Evolutionary conservation across 2,797 vertebrate genomes (phyloP), one percentile per base, ranked within the genome.

Genomic region (Pempheris klunzingeri): DNA sequence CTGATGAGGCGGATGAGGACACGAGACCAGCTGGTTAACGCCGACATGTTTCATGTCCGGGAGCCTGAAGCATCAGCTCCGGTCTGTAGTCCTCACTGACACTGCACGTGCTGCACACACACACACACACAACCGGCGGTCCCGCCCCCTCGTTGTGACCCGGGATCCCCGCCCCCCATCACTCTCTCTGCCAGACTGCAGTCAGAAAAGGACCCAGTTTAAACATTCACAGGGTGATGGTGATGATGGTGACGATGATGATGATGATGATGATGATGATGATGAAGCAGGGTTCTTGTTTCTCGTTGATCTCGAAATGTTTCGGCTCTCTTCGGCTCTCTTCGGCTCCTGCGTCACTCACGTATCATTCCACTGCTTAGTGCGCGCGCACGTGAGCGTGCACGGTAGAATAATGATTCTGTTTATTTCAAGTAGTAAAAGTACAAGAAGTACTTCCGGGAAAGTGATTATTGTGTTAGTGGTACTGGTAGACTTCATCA

Each of bases 81-180:
- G 44, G 28, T 39, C 6, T 22, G 53, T 3, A 2, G 9, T 17
- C 30, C 41, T 38, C 44, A 7, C 44, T 46, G 41, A 50, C 8
- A 39, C 41, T 10, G 36, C 34, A 60, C 55, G 54, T 60, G 72
- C 52, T 34, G 24, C 32, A 4, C 62, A 2, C 30, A 32, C 18
- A 4, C 41, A 18, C 52, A 6, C 36, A 15, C 22, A 7, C 52
- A 8, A 24, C 11, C 50, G 4, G 63, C 43, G 46, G 47, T 4
- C 36, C 44, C 75, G 52, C 75, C 75, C 75, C 74, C 66, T 55
- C 39, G 15, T 0, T 26, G 0, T 36, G 30, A 55, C 61, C 28
- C 3, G 74, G 74, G 58, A 49, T 62, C 69, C 74, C 65, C 74
- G 65, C 41, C 65, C 74, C 74, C 41, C 9, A 0, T 8, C 34